phyloP scores from a whole-genome alignment of 2,888 invertebrate genomes.

The Arge pagana region DNA sequence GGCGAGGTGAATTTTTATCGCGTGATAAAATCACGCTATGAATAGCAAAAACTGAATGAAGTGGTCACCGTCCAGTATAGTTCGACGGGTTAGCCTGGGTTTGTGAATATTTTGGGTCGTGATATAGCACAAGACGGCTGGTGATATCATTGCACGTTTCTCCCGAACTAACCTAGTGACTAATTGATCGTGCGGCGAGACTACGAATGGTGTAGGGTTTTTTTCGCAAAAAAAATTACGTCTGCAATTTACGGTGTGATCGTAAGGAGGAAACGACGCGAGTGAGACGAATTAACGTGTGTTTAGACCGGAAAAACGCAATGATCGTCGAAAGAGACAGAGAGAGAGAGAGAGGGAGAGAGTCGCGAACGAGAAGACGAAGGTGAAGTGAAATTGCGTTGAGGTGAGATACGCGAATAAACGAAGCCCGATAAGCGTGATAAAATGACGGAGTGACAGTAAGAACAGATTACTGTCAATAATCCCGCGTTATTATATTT shows the following conservation, averaged over 20 bases:
- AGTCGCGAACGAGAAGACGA: no score
- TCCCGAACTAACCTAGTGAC: constrained; percentile 8
- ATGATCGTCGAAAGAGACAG: no score
- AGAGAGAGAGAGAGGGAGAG: no score
- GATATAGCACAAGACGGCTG: constrained; percentile 9
- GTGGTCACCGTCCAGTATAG: constrained; percentile 16
- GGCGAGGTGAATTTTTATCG: constrained; percentile 2
- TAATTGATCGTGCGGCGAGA: no score
- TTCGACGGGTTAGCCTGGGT: not conserved
- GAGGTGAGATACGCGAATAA: no score
- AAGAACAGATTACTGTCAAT: no score
- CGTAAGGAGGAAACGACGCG: not conserved
- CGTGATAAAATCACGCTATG: constrained; percentile 13
- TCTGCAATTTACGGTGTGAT: not conserved
- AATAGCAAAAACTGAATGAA: constrained; percentile 15
- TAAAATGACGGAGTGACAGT: no score
- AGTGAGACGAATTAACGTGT: not conserved
- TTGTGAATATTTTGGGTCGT: constrained; percentile 23
- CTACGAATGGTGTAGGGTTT: no score
- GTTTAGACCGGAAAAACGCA: not conserved
- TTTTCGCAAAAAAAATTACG: no score
- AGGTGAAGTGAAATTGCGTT: no score
- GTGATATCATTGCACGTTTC: constrained; percentile 20
- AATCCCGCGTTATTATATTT: no score
- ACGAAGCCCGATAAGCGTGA: no score